Conservation (phyloP, 2,888 invertebrate genomes). For the Ormyrus pomaceus region DNA sequence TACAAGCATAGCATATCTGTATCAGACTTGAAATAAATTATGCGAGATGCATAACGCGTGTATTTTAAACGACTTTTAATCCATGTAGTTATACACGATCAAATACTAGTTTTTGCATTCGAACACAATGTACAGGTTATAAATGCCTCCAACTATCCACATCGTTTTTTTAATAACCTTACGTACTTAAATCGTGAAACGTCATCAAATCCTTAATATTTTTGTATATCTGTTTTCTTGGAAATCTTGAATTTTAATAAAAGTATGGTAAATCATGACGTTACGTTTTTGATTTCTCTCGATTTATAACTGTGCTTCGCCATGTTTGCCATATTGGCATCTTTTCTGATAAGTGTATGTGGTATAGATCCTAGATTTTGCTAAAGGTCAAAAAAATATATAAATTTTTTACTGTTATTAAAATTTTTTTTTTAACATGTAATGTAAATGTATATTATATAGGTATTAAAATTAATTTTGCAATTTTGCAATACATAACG, state of each 20-base stretch:
- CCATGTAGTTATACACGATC: not conserved
- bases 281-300: not conserved
- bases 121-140: conserved; percentile 21
- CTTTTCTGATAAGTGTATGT: no score
- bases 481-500: no score
- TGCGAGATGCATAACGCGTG: conserved; percentile 14
- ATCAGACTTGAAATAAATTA: conserved; percentile 41
- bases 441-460: no score
- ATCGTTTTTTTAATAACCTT: not conserved
- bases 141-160: not conserved
- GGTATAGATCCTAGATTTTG: no score
- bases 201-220: conserved; percentile 13
- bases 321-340: not conserved
- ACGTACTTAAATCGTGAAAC: conserved; percentile 16
- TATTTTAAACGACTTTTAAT: conserved; percentile 28
- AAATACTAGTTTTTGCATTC: not conserved
- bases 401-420: no score
- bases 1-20: conserved; percentile 18
- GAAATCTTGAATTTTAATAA: not conserved
- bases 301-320: conserved; percentile 5
- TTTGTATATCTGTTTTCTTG: not conserved
- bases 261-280: conserved; percentile 11
- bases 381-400: no score
- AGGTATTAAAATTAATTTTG: no score
- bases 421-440: no score